A percentile compares a stretch with the other conserved stretches of the same genome.
Conservation (phyloP, 2,113 vertebrate species). For the Tragelaphus buxtoni region DNA sequence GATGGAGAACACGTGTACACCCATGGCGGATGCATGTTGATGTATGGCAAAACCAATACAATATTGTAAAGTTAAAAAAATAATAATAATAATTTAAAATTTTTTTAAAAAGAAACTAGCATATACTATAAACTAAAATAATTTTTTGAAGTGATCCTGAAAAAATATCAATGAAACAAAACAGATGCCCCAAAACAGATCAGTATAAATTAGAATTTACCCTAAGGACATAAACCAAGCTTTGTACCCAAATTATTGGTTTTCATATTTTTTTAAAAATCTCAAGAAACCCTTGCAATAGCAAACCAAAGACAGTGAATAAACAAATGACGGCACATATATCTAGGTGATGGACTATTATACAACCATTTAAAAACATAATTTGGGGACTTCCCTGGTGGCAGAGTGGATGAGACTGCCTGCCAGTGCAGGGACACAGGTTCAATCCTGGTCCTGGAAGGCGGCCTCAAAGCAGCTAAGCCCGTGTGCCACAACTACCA, state of each 20-base stretch:
- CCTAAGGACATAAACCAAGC: neutral
- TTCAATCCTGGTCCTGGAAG: neutral
- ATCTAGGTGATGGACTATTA: neutral
- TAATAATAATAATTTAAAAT: too few species aligned
- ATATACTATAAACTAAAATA: neutral
- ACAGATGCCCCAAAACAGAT: neutral
- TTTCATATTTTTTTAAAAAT: neutral
- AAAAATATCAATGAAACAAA: conserved; percentile 15
- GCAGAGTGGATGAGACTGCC: neutral
- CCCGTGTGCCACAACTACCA: neutral
- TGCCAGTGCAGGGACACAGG: neutral
- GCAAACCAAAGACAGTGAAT: neutral
- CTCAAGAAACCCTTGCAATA: neutral
- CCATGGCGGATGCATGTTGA: too few species aligned
- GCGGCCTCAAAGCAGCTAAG: neutral
- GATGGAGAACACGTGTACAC: too few species aligned
- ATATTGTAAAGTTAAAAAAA: too few species aligned
- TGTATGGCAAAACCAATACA: too few species aligned
- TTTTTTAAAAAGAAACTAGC: neutral
- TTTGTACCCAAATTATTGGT: neutral
- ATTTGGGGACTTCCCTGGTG: neutral
- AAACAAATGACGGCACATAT: neutral
- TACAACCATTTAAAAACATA: neutral
- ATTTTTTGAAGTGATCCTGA: neutral
- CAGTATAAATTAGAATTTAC: neutral